Evolutionary conservation across 2,888 invertebrate species (phyloP).

Genomic region (Nomada ruficornis): DNA sequence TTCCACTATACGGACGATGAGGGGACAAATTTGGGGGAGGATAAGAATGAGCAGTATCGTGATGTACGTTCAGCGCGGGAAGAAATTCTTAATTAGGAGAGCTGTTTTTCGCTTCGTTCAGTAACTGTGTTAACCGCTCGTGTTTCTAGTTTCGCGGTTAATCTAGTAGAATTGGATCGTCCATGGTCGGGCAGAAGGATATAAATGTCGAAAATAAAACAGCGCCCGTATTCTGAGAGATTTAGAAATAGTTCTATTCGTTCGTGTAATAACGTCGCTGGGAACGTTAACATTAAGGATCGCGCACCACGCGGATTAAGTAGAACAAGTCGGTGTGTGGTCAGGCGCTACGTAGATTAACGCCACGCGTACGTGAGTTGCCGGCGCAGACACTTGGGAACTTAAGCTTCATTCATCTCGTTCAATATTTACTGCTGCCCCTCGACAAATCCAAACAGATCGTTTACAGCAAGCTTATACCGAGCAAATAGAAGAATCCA

Average conservation of each 20-base stretch:
- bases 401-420: not conserved
- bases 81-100: no score
- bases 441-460: not conserved
- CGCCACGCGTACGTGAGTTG: not conserved
- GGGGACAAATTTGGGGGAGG: not conserved
- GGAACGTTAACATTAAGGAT: no score
- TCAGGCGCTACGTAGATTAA: not conserved
- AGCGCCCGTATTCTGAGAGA: no score
- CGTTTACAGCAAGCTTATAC: not conserved
- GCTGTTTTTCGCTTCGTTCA: no score
- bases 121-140: no score
- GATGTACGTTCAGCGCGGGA: no score
- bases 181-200: not conserved
- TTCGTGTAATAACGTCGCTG: no score
- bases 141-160: not conserved
- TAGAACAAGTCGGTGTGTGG: not conserved
- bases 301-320: not conserved
- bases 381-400: no score
- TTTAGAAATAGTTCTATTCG: no score
- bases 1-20: not conserved
- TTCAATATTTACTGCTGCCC: slow-evolving; percentile 8
- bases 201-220: no score
- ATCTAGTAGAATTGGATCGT: slow-evolving; percentile 14
- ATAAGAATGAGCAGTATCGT: no score
- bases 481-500: not conserved